A percentile compares a stretch with the other conserved stretches of the same genome.
Conservation (phyloP, 2,113 vertebrate species). For the Rana temporaria region DNA sequence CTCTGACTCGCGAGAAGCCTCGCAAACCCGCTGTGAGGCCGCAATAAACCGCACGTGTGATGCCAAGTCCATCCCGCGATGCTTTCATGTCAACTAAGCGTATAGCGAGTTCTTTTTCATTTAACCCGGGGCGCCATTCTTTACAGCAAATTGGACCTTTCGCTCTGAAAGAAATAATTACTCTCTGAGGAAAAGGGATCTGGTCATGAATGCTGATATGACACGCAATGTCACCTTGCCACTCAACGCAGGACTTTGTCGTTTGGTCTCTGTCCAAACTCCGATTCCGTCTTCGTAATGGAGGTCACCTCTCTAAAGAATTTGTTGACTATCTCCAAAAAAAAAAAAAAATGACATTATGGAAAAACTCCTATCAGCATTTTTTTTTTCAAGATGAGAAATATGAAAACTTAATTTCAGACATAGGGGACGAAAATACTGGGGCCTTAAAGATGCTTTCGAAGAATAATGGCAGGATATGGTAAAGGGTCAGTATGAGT, state of each 20-base stretch:
- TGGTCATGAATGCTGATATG: conserved; percentile 83
- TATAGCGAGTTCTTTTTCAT: conserved; percentile 69
- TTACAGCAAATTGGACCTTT: conserved; percentile 90
- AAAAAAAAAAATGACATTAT: conserved; percentile 57
- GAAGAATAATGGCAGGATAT: not conserved
- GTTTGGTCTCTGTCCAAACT: conserved; percentile 68
- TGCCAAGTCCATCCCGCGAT: conserved; percentile 9
- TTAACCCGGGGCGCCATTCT: conserved; percentile 74
- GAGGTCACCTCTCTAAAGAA: conserved; percentile 75
- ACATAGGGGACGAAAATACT: not conserved
- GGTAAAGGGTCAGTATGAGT: too few relatives aligned
- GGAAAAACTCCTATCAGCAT: conserved; percentile 69
- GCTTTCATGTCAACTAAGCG: conserved; percentile 59
- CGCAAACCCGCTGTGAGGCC: conserved; percentile 4
- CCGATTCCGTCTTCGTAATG: conserved; percentile 62
- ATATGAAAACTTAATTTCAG: conserved; percentile 14
- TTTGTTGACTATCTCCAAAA: conserved; percentile 66
- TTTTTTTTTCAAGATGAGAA: conserved; percentile 56
- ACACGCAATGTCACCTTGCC: conserved; percentile 93
- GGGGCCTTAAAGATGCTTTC: conserved; percentile 49
- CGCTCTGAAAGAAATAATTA: conserved; percentile 86
- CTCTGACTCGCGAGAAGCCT: not conserved
- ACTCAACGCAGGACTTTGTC: conserved; percentile 65
- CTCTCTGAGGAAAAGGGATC: conserved; percentile 83
- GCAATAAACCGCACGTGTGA: fast-evolving